phyloP scores from a whole-genome alignment of 2,888 invertebrate species.

The Malacosoma neustria region DNA sequence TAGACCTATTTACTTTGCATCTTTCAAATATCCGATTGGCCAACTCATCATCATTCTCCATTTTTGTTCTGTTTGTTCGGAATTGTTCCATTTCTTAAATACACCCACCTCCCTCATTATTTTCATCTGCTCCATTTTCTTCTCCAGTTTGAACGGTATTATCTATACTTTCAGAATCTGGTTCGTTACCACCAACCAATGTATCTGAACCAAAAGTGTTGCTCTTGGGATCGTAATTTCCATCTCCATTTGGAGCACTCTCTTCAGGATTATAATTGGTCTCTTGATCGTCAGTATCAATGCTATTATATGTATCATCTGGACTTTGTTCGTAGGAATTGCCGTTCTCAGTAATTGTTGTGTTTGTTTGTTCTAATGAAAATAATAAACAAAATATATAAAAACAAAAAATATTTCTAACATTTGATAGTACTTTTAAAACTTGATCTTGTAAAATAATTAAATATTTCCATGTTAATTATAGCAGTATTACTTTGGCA shows the following conservation, averaged over 20 bases:
- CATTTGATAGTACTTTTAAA: no score
- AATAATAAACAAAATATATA: constrained; percentile 5
- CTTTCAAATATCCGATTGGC: no score
- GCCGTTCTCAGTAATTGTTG: neutral
- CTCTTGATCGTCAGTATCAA: neutral
- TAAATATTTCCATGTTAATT: no score
- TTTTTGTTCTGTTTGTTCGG: no score
- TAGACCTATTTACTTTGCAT: no score
- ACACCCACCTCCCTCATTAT: neutral
- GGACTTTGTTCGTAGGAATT: neutral
- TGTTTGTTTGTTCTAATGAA: neutral
- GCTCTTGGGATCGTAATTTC: neutral
- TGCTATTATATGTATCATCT: neutral
- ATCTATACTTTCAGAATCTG: neutral
- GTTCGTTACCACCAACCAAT: neutral
- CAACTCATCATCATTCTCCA: no score
- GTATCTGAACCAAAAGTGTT: constrained; percentile 1
- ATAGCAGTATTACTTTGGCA: no score
- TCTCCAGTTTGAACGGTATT: neutral
- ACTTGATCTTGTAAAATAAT: no score
- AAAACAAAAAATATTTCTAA: constrained; percentile 7
- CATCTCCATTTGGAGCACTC: constrained; percentile 3
- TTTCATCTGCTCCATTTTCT: neutral
- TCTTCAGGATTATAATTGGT: neutral
- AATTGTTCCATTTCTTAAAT: no score